Base-by-base conservation (phyloP, 2,888 invertebrate genomes). In the Aplocera efformata region DNA sequence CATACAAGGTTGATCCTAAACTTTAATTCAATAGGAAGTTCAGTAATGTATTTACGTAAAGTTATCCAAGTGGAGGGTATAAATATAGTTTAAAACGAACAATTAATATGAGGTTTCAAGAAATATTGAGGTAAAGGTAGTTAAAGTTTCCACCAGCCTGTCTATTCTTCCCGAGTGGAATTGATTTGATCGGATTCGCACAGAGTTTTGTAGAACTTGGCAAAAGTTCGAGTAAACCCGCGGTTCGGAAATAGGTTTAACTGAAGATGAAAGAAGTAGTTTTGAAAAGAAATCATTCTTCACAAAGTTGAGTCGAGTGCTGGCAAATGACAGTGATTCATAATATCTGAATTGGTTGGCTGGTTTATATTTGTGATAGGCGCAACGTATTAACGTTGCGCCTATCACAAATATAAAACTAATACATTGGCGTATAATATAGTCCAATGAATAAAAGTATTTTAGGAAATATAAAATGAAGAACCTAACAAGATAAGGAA, bases 131-230 rank as follows among this genome's bases (percentile, higher is more conserved):
- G 62, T 64, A 64, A 58, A 61, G 63, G 61, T 60, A 62, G 61
- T 63, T 65, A 63, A 78, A 77, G 69, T 75, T 73, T 63, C 58
- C 58, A 67, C 62, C 62, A 64, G 67, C 64, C 68, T 72, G 71
- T 68, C 77, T 72, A 77, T 81, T 79, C 74, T 75, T 68, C 67
- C 63, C 58, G 72, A 79, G 71, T 71, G 55, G 72, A 80, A 80
- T 80, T 78, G 83, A 82, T 79, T 79, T 72, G 75, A 77, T 79
- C 77, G 68, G 72, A 75, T 76, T 72, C 72, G 53, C 64, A 64
- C 65, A 58, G 61, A 75, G 69, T 72, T 75, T 67, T 54, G 50
- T 53, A 56, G 53, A 79, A 76, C 66, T 79, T 69, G 39, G 59
- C 56, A 55, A 66, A 79, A 81, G 68, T 82, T 79, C 45, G 57